Evolutionary conservation across 2,113 vertebrate genomes (phyloP).

Genomic region (Micromys minutus): DNA sequence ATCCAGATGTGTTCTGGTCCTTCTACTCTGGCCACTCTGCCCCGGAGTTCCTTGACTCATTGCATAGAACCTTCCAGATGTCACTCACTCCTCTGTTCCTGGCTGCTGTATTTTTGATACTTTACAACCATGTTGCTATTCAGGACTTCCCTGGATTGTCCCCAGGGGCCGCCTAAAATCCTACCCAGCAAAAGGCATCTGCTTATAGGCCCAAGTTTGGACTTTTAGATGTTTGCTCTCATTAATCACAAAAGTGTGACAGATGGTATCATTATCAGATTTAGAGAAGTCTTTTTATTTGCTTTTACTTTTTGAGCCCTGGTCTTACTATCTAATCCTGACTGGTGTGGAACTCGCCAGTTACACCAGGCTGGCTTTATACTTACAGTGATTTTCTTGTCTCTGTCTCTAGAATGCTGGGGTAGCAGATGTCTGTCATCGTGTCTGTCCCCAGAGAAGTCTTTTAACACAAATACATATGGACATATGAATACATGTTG

Average conservation of each 20-base stretch:
- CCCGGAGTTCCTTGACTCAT: neutral
- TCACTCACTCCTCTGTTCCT: neutral
- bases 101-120: neutral
- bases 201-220: neutral
- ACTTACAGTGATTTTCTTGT: neutral
- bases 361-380: neutral
- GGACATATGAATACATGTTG: neutral
- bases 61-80: neutral
- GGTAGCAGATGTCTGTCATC: neutral
- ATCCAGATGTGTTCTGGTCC: neutral
- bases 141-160: neutral
- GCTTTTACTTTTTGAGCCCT: neutral
- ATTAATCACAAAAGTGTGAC: neutral
- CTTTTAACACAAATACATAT: slow-evolving; percentile 5
- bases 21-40: neutral
- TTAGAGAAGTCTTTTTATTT: neutral
- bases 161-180: neutral
- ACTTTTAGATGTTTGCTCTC: neutral
- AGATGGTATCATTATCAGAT: neutral
- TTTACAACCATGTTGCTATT: neutral
- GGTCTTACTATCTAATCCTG: neutral
- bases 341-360: neutral
- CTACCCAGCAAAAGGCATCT: neutral
- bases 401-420: neutral
- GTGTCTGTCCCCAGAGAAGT: neutral